phyloP scores from a whole-genome alignment of 37 sponge, comb jelly and placozoan species.

The Beroe ovata region DNA sequence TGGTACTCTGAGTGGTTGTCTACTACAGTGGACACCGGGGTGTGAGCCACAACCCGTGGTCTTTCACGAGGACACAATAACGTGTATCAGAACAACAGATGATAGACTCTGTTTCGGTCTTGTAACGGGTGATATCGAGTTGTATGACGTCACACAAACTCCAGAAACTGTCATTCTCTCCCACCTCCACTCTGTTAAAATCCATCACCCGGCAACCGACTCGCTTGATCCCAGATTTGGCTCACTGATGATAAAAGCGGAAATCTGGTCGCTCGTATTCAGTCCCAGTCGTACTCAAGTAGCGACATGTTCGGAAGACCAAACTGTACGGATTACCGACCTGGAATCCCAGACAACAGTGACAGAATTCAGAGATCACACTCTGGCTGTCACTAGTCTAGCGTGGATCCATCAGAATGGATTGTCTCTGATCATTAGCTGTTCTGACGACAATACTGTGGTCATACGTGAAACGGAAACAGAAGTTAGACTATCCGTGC shows the following conservation, averaged over 20 bases:
- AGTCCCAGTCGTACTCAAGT: neutral
- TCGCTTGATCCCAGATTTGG: constrained; percentile 13
- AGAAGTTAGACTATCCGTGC: neutral
- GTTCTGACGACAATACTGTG: constrained; percentile 57
- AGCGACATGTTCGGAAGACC: constrained; percentile 55
- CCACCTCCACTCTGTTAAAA: neutral
- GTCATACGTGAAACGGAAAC: constrained; percentile 14
- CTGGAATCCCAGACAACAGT: constrained; percentile 33
- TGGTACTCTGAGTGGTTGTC: constrained; percentile 36
- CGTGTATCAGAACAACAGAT: neutral
- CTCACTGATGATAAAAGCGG: constrained; percentile 30
- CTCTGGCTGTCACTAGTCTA: constrained; percentile 41
- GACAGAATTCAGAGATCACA: constrained; percentile 38
- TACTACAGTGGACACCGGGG: neutral
- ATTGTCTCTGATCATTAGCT: constrained; percentile 3
- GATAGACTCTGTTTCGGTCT: constrained; percentile 34
- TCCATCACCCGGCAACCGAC: neutral
- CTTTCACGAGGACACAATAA: neutral
- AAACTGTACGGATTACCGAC: constrained; percentile 22
- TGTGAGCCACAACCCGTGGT: neutral
- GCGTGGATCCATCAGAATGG: constrained; percentile 10
- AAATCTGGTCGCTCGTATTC: constrained; percentile 37
- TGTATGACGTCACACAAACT: neutral
- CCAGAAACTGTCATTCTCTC: neutral
- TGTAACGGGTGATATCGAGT: constrained; percentile 18